A percentile compares a stretch with the other conserved stretches of the same genome.
These are phyloP conservation scores for Carcharodon carcharias DNA, from an alignment of 2,797 vertebrate genomes.

Conservation along the genomic window DNA sequence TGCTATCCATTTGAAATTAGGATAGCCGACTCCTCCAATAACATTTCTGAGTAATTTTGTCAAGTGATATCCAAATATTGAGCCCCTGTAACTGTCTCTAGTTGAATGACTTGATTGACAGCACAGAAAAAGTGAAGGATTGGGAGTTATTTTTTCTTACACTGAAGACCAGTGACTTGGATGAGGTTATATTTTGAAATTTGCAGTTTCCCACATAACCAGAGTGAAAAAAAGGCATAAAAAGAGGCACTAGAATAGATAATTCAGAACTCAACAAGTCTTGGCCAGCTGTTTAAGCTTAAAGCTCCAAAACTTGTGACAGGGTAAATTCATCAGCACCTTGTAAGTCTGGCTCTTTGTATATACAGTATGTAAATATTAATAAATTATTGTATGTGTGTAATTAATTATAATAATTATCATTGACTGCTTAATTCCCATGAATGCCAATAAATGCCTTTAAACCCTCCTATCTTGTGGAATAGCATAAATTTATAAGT, in stretches of 20 bases:
- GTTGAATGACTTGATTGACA: background rate
- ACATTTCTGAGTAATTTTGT: background rate
- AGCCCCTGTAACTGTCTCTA: background rate
- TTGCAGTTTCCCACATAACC: background rate
- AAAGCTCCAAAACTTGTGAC: background rate
- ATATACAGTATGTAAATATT: background rate
- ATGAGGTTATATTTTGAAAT: background rate
- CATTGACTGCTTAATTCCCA: background rate
- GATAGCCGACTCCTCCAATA: background rate
- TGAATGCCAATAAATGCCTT: background rate
- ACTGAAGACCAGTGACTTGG: background rate
- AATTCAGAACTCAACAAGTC: background rate
- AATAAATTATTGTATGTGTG: background rate
- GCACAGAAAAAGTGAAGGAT: background rate
- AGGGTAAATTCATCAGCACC: background rate
- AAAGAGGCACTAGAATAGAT: background rate
- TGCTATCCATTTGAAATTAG: background rate
- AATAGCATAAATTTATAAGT: constrained; percentile 10
- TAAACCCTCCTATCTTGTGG: background rate
- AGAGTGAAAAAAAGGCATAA: background rate
- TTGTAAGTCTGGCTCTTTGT: background rate
- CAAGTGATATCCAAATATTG: background rate
- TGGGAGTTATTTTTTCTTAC: background rate
- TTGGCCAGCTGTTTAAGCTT: background rate
- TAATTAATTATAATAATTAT: background rate